Base-by-base conservation (phyloP, 1,140 invertebrate species). In the Anthonomus grandis region DNA sequence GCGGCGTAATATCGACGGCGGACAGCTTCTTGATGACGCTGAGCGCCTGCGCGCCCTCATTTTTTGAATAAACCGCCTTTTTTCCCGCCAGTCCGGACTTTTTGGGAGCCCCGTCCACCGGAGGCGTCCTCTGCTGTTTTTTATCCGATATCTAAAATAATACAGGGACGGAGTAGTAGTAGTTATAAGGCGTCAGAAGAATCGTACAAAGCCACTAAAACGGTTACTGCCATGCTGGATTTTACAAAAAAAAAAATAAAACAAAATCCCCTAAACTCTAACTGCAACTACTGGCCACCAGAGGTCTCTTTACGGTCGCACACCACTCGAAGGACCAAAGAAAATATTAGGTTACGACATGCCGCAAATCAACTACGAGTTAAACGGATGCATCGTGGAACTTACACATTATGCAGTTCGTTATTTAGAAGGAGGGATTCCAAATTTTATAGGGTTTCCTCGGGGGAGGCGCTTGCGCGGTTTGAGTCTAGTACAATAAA, bases 361-460 rank as follows among this genome's bases (percentile, higher is more conserved):
- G 42, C 42, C 8, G 2, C 19, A 4, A 38, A 38, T 4, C 42
- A 45, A 15, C n/a, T n/a, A n/a, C n/a, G n/a, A n/a, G n/a, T n/a
- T n/a, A n/a, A n/a, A n/a, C n/a, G n/a, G n/a, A n/a, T n/a, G 10
- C n/a, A 10, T 51, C 34, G 23, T 10, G 13, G n/a, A 12, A 52
- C 41, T 52, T 52, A 38, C 37, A 22, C 39, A 51, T 24, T 17
- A 3, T 24, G 37, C 37, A n/a, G n/a, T n/a, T n/a, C n/a, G n/a
- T 39, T 13, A 53, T 25, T 50, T 66, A 64, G 48, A 64, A 66
- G 34, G 64, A 62, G 38, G 64, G 64, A 50, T 66, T 66, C 64
- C 64, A 66, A 64, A 66, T n/a, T n/a, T n/a, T 66, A 54, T 64
- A 59, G 21, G 64, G 62, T 64, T 64, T 62, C 55, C 60, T 57